Evolutionary conservation across 1,140 invertebrate genomes (phyloP).

Genomic region (Aphelinus certus): DNA sequence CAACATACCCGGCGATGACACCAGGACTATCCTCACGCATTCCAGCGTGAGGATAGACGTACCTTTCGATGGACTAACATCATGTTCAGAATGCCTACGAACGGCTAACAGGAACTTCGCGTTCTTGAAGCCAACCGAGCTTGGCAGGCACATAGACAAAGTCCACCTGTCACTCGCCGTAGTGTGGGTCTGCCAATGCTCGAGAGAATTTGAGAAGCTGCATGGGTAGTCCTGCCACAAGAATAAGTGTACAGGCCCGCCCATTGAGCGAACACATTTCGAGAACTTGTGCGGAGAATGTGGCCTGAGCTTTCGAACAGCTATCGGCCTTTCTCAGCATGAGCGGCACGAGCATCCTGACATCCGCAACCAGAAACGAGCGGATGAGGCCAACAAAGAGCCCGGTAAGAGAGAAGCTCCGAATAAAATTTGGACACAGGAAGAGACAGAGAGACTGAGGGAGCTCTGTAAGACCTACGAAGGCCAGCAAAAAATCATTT

Average conservation of each 20-base stretch:
- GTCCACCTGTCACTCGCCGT: background rate
- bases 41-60: no score
- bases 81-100: no score
- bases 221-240: background rate
- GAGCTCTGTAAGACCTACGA: background rate
- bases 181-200: background rate
- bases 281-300: background rate
- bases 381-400: background rate
- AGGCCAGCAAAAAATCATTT: background rate
- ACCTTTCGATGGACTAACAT: no score
- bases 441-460: background rate
- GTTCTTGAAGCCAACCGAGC: background rate
- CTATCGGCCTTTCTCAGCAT: background rate
- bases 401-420: background rate
- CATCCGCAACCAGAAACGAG: background rate
- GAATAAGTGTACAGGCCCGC: background rate
- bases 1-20: no score
- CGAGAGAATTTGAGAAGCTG: background rate
- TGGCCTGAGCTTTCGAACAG: background rate
- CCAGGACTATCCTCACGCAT: no score
- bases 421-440: background rate
- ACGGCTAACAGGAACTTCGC: no score
- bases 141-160: slow-evolving; percentile 4
- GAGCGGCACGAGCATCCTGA: no score
- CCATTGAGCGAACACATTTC: background rate